These are phyloP conservation scores for Nemotelus pantherinus DNA, from an alignment of 2,888 invertebrate species.

Conservation along the genomic window DNA sequence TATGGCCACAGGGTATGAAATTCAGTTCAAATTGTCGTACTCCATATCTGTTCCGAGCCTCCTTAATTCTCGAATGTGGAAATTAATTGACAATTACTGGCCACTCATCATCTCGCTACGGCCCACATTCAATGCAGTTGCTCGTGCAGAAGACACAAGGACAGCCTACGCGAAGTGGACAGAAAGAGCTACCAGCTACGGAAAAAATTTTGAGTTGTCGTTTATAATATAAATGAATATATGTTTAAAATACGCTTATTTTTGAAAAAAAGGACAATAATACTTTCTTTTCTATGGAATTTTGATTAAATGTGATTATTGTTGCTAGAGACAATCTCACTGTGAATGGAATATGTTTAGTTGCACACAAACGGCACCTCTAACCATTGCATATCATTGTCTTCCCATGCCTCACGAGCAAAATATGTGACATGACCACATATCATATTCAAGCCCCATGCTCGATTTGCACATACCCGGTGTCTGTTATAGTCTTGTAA, in stretches of 20 bases:
- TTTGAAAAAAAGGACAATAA: too few relatives aligned
- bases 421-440: constrained; percentile 1
- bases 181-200: too few relatives aligned
- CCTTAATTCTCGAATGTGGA: constrained; percentile 10
- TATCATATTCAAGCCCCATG: neutral
- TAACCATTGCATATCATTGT: neutral
- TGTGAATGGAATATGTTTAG: too few relatives aligned
- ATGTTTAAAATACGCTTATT: too few relatives aligned
- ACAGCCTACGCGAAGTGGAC: too few relatives aligned
- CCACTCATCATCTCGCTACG: constrained; percentile 17
- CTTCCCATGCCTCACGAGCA: neutral
- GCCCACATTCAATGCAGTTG: neutral
- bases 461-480: neutral
- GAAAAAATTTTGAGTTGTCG: too few relatives aligned
- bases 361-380: too few relatives aligned
- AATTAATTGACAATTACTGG: constrained; percentile 41
- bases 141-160: neutral
- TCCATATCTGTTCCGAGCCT: neutral
- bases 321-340: too few relatives aligned
- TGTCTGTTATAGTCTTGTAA: constrained; percentile 38
- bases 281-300: too few relatives aligned
- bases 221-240: too few relatives aligned
- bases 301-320: too few relatives aligned
- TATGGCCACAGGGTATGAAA: neutral
- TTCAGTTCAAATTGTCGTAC: neutral